Evolutionary conservation across 2,797 vertebrate genomes (phyloP), one percentile per base, ranked within the genome.

Genomic region (Chelidonichthys spinosus): DNA sequence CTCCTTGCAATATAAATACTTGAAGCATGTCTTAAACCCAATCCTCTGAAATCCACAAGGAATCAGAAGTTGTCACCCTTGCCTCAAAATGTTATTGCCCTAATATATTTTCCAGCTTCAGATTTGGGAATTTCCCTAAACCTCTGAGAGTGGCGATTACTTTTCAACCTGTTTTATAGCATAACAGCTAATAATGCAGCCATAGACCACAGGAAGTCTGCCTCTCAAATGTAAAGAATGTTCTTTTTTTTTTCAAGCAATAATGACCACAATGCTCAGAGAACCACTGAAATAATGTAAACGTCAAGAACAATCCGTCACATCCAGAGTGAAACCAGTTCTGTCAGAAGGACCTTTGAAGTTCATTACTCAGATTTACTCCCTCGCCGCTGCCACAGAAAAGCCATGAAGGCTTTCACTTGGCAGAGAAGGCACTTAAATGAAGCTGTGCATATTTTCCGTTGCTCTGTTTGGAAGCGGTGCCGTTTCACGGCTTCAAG

Each of bases 381-480:
- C 79, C 61, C 53, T 75, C 54, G 66, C 80, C 70, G 73, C 83
- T 81, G 83, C 83, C 67, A 44, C 73, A 79, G 71, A 73, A 14
- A 46, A 79, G 66, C 82, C 82, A 77, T 63, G 67, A 76, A 69
- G 55, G 36, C 63, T 83, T 86, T 32, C 44, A 74, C 73, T 83
- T 89, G 88, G 85, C 77, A 79, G 73, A 70, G 66, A 79, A 74
- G 62, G 36, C 72, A 64, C 71, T 76, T 73, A 71, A 91, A 85
- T 81, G 62, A 82, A 85, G 82, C 69, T 40, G 36, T 74, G 85
- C 82, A 87, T 90, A 89, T 72, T 91, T 93, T 92, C 90, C 90
- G 62, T 49, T 25, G 83, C 84, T 85, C 62, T 70, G 71, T 79
- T 86, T 85, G 81, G 77, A 83, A 72, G 72, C 18, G 4, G 56